Evolutionary conservation across 1,140 invertebrate genomes (phyloP).

Genomic region (roundworm (Caenorhabditis elegans)): DNA sequence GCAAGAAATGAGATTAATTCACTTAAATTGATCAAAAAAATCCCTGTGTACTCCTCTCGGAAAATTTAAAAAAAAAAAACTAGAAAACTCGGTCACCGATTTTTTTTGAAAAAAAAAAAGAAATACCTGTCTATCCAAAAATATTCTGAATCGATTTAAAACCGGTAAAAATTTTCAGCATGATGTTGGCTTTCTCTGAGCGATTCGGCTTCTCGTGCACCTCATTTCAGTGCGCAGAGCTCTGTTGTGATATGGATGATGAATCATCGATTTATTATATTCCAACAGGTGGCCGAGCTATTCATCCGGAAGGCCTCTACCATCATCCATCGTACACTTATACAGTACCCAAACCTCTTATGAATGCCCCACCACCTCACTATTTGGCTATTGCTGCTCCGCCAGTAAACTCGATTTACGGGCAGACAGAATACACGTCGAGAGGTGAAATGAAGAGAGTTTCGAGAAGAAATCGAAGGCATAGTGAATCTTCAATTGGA

Average conservation of each 20-base stretch:
- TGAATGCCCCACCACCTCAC: constrained; percentile 21
- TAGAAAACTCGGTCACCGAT: no score
- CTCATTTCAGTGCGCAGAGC: neutral
- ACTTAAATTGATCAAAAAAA: no score
- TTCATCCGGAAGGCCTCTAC: constrained; percentile 40
- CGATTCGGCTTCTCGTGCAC: constrained; percentile 30
- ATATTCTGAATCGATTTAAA: no score
- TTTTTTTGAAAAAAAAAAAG: no score
- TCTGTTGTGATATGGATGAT: constrained; percentile 48
- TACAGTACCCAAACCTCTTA: constrained; percentile 5
- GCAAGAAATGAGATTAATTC: no score
- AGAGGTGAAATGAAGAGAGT: constrained; percentile 6
- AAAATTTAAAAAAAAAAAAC: no score
- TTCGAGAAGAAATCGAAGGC: constrained; percentile 24
- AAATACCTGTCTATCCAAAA: no score
- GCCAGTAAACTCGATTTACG: constrained; percentile 19
- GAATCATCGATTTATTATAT: constrained; percentile 47
- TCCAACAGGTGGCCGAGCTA: constrained; percentile 40
- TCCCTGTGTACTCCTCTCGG: no score
- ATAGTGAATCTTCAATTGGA: constrained; percentile 36
- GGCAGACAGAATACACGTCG: neutral
- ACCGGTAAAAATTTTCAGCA: neutral
- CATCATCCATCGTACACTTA: constrained; percentile 42
- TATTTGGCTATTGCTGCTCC: constrained; percentile 42
- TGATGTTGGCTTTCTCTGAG: constrained; percentile 43